Conservation (phyloP, 2,888 invertebrate genomes). For the Synergus itoensis region DNA sequence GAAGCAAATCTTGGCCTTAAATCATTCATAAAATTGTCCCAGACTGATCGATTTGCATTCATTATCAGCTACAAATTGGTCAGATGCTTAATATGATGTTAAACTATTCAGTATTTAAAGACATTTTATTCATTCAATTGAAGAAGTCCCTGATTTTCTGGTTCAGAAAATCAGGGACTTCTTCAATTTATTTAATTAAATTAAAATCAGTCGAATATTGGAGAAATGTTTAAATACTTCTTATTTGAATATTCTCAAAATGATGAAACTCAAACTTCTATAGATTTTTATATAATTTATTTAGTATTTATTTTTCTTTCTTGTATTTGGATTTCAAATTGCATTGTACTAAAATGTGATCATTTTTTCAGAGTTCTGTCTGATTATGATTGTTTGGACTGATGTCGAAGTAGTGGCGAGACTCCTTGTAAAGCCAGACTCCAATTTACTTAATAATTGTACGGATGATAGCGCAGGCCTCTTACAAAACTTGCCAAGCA, state of each 20-base stretch:
- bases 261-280: too few species aligned
- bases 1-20: constrained; percentile 1
- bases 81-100: neutral
- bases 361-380: constrained; percentile 1
- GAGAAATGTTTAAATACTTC: neutral
- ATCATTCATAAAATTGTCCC: constrained; percentile 14
- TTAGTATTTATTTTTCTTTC: too few species aligned
- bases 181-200: neutral
- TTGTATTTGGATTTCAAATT: too few species aligned
- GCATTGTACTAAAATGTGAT: neutral
- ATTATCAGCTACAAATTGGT: neutral
- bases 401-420: constrained; percentile 1
- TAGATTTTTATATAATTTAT: too few species aligned
- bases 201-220: neutral
- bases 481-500: constrained; percentile 31
- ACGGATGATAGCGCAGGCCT: constrained; percentile 6
- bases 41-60: constrained; percentile 4
- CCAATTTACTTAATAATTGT: constrained; percentile 9
- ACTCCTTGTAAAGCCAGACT: constrained; percentile 13
- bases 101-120: neutral
- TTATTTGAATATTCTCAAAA: neutral
- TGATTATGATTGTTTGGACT: neutral
- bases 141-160: too few species aligned
- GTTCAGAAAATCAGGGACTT: neutral
- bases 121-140: neutral